These are phyloP conservation scores for Zosterops lateralis DNA, from an alignment of 2,113 vertebrate species.

Conservation along the genomic window DNA sequence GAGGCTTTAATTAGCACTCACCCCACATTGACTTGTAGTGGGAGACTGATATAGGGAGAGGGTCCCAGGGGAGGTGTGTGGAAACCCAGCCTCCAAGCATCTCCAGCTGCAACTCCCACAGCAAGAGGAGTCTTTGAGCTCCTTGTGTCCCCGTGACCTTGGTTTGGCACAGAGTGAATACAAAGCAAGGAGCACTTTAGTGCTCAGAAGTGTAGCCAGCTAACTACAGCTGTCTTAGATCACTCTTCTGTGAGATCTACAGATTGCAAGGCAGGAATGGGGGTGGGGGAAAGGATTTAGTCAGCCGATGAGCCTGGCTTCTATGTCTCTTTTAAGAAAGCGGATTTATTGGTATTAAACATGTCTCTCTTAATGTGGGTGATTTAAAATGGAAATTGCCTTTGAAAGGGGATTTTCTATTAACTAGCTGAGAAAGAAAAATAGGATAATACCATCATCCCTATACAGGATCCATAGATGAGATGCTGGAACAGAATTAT, in stretches of 20 bases:
- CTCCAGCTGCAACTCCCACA: not conserved
- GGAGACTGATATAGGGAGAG: not conserved
- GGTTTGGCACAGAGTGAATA: not conserved
- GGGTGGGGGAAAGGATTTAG: conserved; percentile 52
- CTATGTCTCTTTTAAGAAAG: conserved; percentile 58
- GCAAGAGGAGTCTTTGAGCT: not conserved
- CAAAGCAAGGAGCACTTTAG: not conserved
- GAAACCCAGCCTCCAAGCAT: not conserved
- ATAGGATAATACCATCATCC: conserved; percentile 58
- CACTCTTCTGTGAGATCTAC: conserved; percentile 33
- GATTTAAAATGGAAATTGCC: conserved; percentile 69
- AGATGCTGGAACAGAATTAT: conserved; percentile 1
- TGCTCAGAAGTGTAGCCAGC: not conserved
- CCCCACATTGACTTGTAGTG: not conserved
- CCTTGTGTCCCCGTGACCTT: not conserved
- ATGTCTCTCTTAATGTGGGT: conserved; percentile 62
- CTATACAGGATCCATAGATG: not conserved
- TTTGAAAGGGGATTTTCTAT: conserved; percentile 63
- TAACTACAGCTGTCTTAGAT: conserved; percentile 34
- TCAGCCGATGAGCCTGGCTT: conserved; percentile 51
- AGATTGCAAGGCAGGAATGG: conserved; percentile 46
- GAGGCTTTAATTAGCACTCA: not conserved
- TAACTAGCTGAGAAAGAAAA: conserved; percentile 62
- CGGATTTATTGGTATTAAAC: conserved; percentile 67
- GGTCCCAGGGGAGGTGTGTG: not conserved